Conservation (phyloP, 2,797 vertebrate genomes). For the Garrulus glandarius region DNA sequence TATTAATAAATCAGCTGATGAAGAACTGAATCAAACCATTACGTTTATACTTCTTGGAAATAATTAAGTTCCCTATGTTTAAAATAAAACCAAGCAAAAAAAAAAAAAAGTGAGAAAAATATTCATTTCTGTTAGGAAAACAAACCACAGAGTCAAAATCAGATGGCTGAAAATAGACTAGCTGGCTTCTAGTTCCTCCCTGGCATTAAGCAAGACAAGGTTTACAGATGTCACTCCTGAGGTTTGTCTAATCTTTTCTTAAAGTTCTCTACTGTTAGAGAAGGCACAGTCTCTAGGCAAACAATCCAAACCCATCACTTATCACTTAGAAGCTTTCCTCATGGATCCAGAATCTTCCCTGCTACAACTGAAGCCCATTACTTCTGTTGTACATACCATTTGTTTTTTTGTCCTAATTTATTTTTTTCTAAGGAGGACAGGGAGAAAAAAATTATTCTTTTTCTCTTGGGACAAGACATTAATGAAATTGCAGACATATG, state of each 20-base stretch:
- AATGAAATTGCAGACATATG: not conserved
- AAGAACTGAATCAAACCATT: not conserved
- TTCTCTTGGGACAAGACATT: not conserved
- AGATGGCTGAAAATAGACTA: not conserved
- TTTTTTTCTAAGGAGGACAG: not conserved
- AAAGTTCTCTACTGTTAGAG: not conserved
- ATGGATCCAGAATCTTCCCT: not conserved
- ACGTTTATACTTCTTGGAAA: not conserved
- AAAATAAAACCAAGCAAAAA: not conserved
- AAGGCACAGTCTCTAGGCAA: not conserved
- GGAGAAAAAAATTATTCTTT: not conserved
- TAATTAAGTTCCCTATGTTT: not conserved
- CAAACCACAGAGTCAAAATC: not conserved
- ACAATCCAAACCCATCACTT: not conserved
- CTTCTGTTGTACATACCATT: not conserved
- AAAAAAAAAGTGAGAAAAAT: not conserved
- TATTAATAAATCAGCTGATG: not conserved
- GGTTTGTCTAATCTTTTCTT: not conserved
- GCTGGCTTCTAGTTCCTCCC: not conserved
- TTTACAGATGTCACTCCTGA: not conserved
- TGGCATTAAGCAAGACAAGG: not conserved
- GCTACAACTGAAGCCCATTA: not conserved
- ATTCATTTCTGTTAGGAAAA: not conserved
- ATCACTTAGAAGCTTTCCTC: not conserved
- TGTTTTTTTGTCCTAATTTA: not conserved